Evolutionary conservation across 2,888 invertebrate genomes (phyloP).

Genomic region (Philaethria dido): DNA sequence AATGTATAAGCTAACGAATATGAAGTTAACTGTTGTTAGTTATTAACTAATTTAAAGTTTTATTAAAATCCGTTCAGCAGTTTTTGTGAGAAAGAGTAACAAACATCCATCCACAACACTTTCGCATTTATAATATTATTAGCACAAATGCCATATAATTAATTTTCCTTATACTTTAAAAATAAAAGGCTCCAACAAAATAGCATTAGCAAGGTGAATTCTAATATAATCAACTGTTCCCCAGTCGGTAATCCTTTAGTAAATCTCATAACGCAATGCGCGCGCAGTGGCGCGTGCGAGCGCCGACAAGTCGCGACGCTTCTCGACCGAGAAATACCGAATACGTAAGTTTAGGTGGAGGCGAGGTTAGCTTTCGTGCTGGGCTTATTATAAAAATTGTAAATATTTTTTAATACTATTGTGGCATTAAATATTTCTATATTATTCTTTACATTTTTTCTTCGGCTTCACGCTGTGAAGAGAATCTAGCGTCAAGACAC

Average conservation of each 20-base stretch:
- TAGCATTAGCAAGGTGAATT: slow-evolving; percentile 33
- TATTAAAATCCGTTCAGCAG: no score
- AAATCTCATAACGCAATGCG: slow-evolving; percentile 60
- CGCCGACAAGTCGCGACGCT: slow-evolving; percentile 54
- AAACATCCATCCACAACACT: no score
- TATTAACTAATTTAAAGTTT: no score
- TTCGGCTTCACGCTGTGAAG: no score
- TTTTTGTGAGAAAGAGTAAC: no score
- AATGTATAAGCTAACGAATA: no score
- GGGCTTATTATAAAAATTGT: no score
- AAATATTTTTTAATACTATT: background rate
- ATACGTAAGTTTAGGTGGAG: slow-evolving; percentile 49
- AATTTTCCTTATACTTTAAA: background rate
- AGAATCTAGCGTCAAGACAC: no score
- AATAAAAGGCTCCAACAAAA: slow-evolving; percentile 9
- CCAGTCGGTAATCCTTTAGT: slow-evolving; percentile 55
- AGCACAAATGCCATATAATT: background rate
- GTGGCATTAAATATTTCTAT: no score
- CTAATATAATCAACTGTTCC: slow-evolving; percentile 49
- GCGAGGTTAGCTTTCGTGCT: slow-evolving; percentile 29
- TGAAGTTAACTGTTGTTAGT: no score
- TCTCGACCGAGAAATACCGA: slow-evolving; percentile 62
- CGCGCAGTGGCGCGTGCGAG: slow-evolving; percentile 55
- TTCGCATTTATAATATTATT: no score
- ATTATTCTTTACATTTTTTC: no score